Base-by-base conservation (phyloP, 2,797 vertebrate genomes). In the Silurus lanzhouensis region DNA sequence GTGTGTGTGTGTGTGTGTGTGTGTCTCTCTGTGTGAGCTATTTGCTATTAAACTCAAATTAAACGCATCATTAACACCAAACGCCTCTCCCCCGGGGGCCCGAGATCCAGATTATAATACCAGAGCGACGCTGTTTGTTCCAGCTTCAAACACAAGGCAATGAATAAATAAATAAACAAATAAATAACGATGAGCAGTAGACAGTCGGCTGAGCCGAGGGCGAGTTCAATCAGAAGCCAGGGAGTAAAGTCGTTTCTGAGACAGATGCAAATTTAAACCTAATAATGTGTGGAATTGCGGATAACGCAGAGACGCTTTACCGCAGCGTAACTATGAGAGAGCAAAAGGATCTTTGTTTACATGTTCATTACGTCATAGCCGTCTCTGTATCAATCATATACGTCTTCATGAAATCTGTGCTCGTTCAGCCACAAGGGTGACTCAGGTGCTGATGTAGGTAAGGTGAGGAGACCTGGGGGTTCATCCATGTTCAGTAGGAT, bases 11-110 rank as follows among this genome's bases (percentile, higher is more conserved):
- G 48, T 52, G 48, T 52, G 48, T 52, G 48, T 52, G 48, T 52
- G 48, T 52, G 48, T 52, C 5, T 38, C 31, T 38, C 31, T 38
- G 31, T 38, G 38, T 38, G 52, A 27, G 48, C 13, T 17, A 15
- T 9, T 55, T 27, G 72, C 48, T 75, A 27, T 74, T 75, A 57
- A 75, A 75, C 14, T 75, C 72, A 27, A 52, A 75, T 75, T 75
- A 75, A 75, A 75, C n/a, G n/a, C 72, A 75, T 55, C 72, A 55
- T 75, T 75, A 55, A 55, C 22, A 75, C 22, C 48, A 27, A 25
- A 57, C n/a, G 48, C 48, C 48, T 10, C 48, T 38, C 46, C 19
- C 72, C 72, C 22, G 12, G 70, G 48, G 48, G 48, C 48, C 48
- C 46, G 71, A 52, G 46, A 74, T n/a, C 71, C 44, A 25, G 48